These are phyloP conservation scores for Ptycholaimellus sp. DNA, from an alignment of 2,888 invertebrate species.

Conservation along the genomic window DNA sequence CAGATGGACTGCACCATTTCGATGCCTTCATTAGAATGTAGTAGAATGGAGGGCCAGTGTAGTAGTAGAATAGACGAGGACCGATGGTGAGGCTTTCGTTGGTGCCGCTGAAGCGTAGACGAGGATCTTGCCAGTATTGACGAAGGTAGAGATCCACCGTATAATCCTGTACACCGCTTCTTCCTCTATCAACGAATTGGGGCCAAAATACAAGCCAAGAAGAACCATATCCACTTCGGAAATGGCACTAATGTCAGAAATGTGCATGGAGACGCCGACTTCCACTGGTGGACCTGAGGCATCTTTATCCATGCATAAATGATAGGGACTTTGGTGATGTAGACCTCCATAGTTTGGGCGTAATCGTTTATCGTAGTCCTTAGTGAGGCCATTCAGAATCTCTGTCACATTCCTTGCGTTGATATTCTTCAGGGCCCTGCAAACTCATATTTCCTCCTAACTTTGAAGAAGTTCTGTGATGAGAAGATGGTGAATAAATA, in stretches of 20 bases:
- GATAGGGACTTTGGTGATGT: too few relatives aligned
- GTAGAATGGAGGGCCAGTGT: too few relatives aligned
- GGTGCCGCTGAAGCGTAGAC: slow-evolving; percentile 13
- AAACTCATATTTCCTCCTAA: too few relatives aligned
- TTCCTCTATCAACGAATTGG: too few relatives aligned
- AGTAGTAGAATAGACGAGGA: background rate
- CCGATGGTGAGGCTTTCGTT: slow-evolving; percentile 6
- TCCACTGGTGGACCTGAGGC: slow-evolving; percentile 18
- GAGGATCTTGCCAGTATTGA: slow-evolving; percentile 22
- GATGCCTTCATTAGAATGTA: slow-evolving; percentile 17
- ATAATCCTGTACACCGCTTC: too few relatives aligned
- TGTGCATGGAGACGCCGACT: slow-evolving; percentile 22
- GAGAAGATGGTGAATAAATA: too few relatives aligned
- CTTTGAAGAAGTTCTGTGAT: too few relatives aligned
- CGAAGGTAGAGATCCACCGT: slow-evolving; percentile 22
- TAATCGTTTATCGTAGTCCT: slow-evolving; percentile 17
- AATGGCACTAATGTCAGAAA: slow-evolving; percentile 23
- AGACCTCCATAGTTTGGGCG: slow-evolving; percentile 25
- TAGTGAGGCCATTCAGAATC: slow-evolving; percentile 4
- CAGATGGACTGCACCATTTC: slow-evolving; percentile 24
- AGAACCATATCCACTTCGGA: slow-evolving; percentile 25
- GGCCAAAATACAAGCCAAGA: background rate
- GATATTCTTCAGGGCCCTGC: too few relatives aligned
- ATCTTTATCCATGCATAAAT: too few relatives aligned
- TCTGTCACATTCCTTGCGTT: slow-evolving; percentile 4